Conservation (phyloP, 2,113 vertebrate species). For the Corythoichthys haematopterus region DNA sequence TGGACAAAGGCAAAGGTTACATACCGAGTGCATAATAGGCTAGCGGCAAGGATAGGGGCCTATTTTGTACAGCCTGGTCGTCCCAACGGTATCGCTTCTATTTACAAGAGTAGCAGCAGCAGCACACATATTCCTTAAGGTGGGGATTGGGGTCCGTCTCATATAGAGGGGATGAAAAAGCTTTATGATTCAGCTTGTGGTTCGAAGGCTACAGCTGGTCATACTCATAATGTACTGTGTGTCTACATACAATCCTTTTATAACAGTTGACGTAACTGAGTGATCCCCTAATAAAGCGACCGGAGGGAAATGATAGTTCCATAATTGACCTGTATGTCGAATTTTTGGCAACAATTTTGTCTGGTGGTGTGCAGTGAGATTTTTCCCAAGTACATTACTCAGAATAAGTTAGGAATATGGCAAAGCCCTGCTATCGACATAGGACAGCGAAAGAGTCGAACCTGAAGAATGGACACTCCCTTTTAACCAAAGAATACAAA, state of each 20-base stretch:
- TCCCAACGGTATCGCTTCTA: constrained; percentile 28
- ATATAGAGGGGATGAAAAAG: constrained; percentile 30
- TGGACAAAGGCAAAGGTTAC: constrained; percentile 55
- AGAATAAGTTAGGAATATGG: no score
- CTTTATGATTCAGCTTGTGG: constrained; percentile 19
- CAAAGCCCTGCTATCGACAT: no score
- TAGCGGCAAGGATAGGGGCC: constrained; percentile 32
- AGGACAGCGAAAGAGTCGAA: no score
- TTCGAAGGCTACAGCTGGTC: constrained; percentile 24
- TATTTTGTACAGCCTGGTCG: constrained; percentile 40
- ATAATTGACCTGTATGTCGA: background rate
- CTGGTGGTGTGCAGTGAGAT: no score
- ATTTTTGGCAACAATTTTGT: no score
- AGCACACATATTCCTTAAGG: constrained; percentile 54
- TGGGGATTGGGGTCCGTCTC: constrained; percentile 7
- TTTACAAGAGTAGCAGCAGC: constrained; percentile 57
- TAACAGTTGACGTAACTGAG: constrained; percentile 2
- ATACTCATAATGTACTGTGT: constrained; percentile 27
- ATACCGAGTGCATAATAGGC: constrained; percentile 58
- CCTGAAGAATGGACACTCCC: no score
- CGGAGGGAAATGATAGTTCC: background rate
- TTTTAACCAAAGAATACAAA: no score
- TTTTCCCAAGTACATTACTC: no score
- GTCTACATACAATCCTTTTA: constrained; percentile 50
- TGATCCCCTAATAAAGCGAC: background rate